A percentile compares a stretch with the other conserved stretches of the same genome.
phyloP scores from a whole-genome alignment of 2,797 vertebrate genomes.

The Melanotaenia nigrans region DNA sequence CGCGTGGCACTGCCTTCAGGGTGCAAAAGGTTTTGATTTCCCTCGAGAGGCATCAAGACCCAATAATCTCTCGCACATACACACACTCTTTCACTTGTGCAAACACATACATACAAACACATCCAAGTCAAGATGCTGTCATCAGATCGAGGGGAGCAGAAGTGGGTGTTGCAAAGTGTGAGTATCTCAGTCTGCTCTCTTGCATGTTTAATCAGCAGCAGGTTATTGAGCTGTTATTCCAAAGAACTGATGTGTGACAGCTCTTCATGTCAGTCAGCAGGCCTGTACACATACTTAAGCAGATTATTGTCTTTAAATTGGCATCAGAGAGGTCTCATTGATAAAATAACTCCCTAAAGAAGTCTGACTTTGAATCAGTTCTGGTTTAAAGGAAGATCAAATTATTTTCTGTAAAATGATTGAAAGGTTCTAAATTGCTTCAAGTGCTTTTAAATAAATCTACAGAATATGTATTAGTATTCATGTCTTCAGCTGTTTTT shows the following conservation, averaged over 20 bases:
- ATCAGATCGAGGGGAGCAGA: slow-evolving; percentile 44
- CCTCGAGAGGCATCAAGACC: slow-evolving; percentile 59
- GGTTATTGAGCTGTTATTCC: slow-evolving; percentile 43
- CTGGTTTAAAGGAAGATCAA: background rate
- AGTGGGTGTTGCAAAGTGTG: slow-evolving; percentile 14
- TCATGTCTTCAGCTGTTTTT: too few species aligned
- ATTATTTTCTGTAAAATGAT: background rate
- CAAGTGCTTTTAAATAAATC: background rate
- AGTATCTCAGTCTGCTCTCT: slow-evolving; percentile 14
- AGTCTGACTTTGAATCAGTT: too few species aligned
- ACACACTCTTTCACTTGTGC: slow-evolving; percentile 11
- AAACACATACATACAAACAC: slow-evolving; percentile 23
- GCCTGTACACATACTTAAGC: slow-evolving; percentile 1
- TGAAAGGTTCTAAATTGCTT: too few species aligned
- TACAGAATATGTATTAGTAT: too few species aligned
- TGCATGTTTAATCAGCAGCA: slow-evolving; percentile 34
- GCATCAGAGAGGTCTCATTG: background rate
- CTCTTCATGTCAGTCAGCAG: slow-evolving; percentile 3
- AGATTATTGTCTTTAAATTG: background rate
- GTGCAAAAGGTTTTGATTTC: slow-evolving; percentile 71
- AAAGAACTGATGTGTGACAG: slow-evolving; percentile 15
- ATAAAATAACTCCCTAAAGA: background rate
- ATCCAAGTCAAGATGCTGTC: slow-evolving; percentile 24
- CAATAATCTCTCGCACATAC: slow-evolving; percentile 41
- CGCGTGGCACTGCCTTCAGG: slow-evolving; percentile 42